phyloP scores from a whole-genome alignment of 1,140 invertebrate species.

The Bombus terrestris region DNA sequence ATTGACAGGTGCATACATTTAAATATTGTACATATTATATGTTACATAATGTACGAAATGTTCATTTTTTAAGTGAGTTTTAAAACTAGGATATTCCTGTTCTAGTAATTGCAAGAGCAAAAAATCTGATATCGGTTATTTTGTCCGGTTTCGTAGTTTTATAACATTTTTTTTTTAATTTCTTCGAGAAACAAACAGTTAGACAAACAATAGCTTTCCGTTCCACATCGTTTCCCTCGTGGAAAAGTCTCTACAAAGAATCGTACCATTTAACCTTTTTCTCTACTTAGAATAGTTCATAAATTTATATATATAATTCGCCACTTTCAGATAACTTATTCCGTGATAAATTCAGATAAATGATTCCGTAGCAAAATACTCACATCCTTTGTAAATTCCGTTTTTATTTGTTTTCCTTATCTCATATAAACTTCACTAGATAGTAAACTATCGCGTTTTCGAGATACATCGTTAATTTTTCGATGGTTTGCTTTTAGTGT shows the following conservation, averaged over 20 bases:
- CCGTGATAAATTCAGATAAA: background rate
- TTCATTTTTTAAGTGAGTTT: no score
- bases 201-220: background rate
- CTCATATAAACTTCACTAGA: background rate
- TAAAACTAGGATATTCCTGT: no score
- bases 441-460: background rate
- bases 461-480: background rate
- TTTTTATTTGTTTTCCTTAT: background rate
- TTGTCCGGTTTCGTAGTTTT: no score
- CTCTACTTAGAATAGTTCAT: background rate
- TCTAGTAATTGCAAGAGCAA: no score
- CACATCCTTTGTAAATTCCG: background rate
- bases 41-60: no score
- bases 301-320: background rate
- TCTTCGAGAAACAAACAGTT: no score
- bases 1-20: no score
- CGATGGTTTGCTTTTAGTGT: background rate
- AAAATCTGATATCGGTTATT: accelerated
- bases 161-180: no score
- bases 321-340: background rate
- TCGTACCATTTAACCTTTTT: no score
- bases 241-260: no score
- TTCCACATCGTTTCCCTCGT: no score
- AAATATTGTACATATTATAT: no score
- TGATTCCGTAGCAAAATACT: background rate